Percentiles rank a stretch among this genome's conserved stretches.
These are phyloP conservation scores for Chelonus insularis DNA, from an alignment of 1,140 invertebrate genomes.

Conservation along the genomic window DNA sequence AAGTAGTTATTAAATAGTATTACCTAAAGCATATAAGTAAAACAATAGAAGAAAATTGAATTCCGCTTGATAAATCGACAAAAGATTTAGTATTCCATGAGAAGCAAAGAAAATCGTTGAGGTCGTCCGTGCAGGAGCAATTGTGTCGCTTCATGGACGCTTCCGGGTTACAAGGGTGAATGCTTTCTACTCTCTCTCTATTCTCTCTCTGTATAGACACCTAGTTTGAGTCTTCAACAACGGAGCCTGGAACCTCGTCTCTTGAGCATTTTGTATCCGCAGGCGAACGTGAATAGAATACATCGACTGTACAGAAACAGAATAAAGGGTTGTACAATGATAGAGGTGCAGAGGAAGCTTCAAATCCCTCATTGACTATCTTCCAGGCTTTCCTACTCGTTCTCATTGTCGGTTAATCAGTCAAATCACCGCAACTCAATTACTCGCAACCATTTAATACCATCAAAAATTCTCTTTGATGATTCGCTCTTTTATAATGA, in stretches of 20 bases:
- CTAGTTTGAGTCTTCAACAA: background rate
- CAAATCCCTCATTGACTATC: constrained; percentile 13
- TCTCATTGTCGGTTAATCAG: no score
- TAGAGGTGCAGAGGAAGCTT: constrained; percentile 1
- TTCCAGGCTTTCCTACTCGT: background rate
- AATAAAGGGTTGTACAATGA: constrained; percentile 13
- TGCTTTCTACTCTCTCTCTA: constrained; percentile 11
- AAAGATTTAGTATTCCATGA: constrained; percentile 16
- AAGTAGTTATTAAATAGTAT: background rate
- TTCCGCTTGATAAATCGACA: constrained; percentile 7
- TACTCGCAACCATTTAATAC: no score
- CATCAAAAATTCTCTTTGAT: background rate
- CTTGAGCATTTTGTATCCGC: constrained; percentile 24
- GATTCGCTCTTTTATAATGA: no score
- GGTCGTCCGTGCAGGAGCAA: constrained; percentile 23
- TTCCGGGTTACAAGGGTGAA: constrained; percentile 22
- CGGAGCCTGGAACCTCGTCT: background rate
- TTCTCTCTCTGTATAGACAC: background rate
- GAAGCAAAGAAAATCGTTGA: constrained; percentile 21
- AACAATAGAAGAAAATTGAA: background rate
- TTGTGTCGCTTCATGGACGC: constrained; percentile 22
- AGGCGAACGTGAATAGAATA: constrained; percentile 28
- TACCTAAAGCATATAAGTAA: background rate
- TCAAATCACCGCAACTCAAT: no score
- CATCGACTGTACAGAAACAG: constrained; percentile 9